phyloP scores from a whole-genome alignment of 2,888 invertebrate genomes.

The Lasioglossum marginatum region DNA sequence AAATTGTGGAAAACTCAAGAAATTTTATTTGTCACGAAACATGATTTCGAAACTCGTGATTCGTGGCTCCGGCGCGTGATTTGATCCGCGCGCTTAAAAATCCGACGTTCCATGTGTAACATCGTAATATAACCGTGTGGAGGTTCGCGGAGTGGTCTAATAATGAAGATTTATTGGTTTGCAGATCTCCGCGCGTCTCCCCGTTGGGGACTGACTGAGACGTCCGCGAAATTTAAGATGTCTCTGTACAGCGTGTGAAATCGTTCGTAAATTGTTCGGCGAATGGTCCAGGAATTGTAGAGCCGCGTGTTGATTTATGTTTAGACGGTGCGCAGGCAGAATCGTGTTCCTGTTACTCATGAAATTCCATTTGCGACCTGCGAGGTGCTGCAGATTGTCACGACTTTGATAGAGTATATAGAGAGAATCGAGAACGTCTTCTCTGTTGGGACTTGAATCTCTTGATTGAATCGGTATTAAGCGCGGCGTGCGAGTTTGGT shows the following conservation, averaged over 20 bases:
- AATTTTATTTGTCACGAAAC: not conserved
- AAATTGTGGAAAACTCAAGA: too few species aligned
- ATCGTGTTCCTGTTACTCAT: conserved; percentile 39
- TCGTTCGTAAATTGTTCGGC: conserved; percentile 28
- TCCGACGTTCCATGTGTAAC: not conserved
- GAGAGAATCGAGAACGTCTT: conserved; percentile 22
- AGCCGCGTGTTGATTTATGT: conserved; percentile 33
- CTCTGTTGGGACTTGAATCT: not conserved
- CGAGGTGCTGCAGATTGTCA: conserved; percentile 16
- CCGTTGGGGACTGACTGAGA: conserved; percentile 15
- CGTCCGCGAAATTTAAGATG: conserved; percentile 24
- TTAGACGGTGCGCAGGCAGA: not conserved
- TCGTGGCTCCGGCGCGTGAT: not conserved
- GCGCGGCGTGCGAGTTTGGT: not conserved
- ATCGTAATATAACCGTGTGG: not conserved
- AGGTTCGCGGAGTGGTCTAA: conserved; percentile 22
- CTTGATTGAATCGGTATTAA: not conserved
- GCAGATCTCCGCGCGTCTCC: conserved; percentile 21
- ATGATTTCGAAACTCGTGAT: not conserved
- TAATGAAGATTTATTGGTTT: conserved; percentile 36
- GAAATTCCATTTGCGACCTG: conserved; percentile 24
- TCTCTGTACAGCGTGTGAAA: conserved; percentile 9
- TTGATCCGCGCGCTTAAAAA: not conserved
- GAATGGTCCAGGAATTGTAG: conserved; percentile 20
- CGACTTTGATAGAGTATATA: conserved; percentile 24